A percentile compares a stretch with the other conserved stretches of the same genome.
These are phyloP conservation scores for Crotalus helleri DNA, from an alignment of 2,113 vertebrate genomes.

Conservation along the genomic window DNA sequence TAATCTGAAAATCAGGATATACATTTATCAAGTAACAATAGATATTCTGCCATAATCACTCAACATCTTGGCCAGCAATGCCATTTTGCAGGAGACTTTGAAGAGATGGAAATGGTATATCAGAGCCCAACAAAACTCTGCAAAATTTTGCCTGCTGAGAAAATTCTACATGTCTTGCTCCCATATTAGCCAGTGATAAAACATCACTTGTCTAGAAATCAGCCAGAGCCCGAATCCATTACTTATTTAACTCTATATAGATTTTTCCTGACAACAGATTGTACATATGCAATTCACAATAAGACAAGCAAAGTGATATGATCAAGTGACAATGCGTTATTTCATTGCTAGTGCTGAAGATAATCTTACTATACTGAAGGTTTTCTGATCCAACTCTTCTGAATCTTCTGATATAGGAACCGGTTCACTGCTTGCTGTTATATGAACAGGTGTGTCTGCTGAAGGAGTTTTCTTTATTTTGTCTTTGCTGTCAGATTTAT, in stretches of 20 bases:
- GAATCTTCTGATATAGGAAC: constrained; percentile 87
- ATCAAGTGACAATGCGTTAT: neutral
- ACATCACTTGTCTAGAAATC: neutral
- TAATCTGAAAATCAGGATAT: neutral
- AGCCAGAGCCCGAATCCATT: too few species aligned
- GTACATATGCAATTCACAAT: neutral
- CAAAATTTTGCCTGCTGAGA: neutral
- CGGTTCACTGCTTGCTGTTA: constrained; percentile 82
- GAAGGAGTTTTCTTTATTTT: constrained; percentile 77
- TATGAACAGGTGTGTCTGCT: constrained; percentile 83
- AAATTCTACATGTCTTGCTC: neutral
- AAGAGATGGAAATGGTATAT: neutral
- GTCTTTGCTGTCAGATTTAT: constrained; percentile 82
- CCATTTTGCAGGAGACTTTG: neutral
- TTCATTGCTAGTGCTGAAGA: neutral
- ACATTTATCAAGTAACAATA: neutral
- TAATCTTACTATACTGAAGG: constrained; percentile 91
- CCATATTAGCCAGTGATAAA: neutral
- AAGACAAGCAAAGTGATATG: neutral
- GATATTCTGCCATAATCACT: neutral
- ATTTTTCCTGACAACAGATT: rapidly evolving
- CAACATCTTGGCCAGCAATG: neutral
- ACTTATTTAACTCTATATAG: neutral
- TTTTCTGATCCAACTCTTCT: constrained; percentile 96
- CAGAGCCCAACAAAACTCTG: neutral